Evolutionary conservation across 2,797 vertebrate species (phyloP).

Genomic region (Periparus ater): DNA sequence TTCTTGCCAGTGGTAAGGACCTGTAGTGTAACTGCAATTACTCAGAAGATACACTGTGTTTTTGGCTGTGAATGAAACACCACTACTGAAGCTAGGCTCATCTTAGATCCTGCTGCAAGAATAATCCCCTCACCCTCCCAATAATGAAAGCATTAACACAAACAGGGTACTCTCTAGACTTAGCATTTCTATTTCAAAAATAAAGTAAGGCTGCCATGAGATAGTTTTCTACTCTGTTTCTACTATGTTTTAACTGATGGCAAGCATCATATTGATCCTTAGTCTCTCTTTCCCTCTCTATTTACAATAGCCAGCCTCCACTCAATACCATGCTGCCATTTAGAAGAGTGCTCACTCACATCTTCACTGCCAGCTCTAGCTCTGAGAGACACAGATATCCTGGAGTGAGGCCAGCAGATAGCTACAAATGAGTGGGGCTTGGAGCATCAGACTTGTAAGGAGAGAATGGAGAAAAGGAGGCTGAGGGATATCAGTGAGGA

Average conservation of each 20-base stretch:
- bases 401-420: neutral
- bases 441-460: neutral
- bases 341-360: neutral
- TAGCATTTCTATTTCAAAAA: neutral
- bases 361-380: neutral
- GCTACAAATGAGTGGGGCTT: neutral
- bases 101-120: neutral
- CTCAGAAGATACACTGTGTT: neutral
- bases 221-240: neutral
- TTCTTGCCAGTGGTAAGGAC: neutral
- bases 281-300: neutral
- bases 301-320: neutral
- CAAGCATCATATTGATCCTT: neutral
- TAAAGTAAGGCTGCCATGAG: neutral
- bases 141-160: neutral
- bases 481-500: accelerated
- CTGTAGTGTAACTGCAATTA: neutral
- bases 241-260: neutral
- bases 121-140: neutral
- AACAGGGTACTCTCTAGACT: neutral
- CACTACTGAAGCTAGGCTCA: neutral
- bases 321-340: neutral
- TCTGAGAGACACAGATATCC: neutral
- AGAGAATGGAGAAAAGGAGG: neutral
- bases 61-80: neutral